These are phyloP conservation scores for Brachylomia viminalis DNA, from an alignment of 2,888 invertebrate species.

Conservation along the genomic window DNA sequence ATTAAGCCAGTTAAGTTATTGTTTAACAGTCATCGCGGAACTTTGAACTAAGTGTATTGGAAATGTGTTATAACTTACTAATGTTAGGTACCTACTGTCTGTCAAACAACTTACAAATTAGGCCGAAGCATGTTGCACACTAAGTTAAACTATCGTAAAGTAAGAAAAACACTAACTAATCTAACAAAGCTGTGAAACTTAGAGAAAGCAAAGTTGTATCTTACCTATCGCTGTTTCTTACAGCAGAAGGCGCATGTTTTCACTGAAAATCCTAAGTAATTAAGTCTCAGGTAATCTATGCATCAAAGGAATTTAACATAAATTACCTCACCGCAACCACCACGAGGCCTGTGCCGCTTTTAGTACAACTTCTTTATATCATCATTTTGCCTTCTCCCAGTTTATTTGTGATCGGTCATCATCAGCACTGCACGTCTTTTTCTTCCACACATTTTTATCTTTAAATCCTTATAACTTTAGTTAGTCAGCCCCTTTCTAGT, in stretches of 20 bases:
- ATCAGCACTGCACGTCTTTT: not conserved
- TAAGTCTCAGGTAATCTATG: not conserved
- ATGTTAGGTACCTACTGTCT: conserved; percentile 18
- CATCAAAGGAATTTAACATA: not conserved
- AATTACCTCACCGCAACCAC: not conserved
- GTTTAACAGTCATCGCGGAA: conserved; percentile 2
- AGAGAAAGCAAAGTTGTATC: not conserved
- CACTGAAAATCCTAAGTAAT: not conserved
- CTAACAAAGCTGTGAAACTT: not conserved
- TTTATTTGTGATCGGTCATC: not conserved
- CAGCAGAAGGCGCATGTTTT: not conserved
- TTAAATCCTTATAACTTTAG: not conserved
- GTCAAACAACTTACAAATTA: conserved; percentile 18
- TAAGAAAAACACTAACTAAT: not conserved
- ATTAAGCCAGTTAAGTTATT: conserved; percentile 28
- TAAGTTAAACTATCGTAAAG: conserved; percentile 13
- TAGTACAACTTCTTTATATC: not conserved
- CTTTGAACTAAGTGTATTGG: conserved; percentile 24
- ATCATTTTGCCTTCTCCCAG: too few species aligned
- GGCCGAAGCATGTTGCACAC: conserved; percentile 2
- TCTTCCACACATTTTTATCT: not conserved
- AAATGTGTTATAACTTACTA: conserved; percentile 13
- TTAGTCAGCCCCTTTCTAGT: not conserved
- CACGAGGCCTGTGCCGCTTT: too few species aligned
- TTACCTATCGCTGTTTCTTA: not conserved